These are phyloP conservation scores for Fratercula arctica DNA, from an alignment of 2,797 vertebrate genomes.

Conservation along the genomic window DNA sequence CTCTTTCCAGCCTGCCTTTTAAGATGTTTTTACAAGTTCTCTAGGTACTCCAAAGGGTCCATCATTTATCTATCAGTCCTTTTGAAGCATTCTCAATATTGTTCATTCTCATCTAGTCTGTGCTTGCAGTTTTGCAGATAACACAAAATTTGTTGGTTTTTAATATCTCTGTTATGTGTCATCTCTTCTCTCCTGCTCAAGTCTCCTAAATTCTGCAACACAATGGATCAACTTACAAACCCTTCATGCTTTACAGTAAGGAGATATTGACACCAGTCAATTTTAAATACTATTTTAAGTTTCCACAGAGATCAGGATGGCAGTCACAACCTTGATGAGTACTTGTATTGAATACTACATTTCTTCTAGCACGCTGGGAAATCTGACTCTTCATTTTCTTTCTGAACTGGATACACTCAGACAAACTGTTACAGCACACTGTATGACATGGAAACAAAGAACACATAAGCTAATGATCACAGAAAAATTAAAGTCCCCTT, in stretches of 20 bases:
- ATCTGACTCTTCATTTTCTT: not conserved
- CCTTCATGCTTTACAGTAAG: not conserved
- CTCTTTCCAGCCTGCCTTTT: conserved; percentile 24
- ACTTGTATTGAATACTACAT: not conserved
- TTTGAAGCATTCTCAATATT: not conserved
- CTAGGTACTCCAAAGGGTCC: not conserved
- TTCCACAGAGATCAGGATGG: not conserved
- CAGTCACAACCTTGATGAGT: not conserved
- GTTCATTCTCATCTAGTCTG: not conserved
- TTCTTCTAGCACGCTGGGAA: not conserved
- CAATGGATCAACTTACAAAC: not conserved
- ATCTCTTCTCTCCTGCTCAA: not conserved
- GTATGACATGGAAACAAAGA: not conserved
- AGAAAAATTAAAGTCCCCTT: not conserved
- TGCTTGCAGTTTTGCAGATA: not conserved
- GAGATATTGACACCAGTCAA: not conserved
- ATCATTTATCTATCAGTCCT: conserved; percentile 6
- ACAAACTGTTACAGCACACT: not conserved
- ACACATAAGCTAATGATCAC: not conserved
- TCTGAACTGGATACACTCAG: not conserved
- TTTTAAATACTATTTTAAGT: not conserved
- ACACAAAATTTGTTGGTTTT: not conserved
- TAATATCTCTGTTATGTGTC: not conserved
- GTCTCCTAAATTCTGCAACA: not conserved
- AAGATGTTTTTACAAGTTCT: conserved; percentile 14